Evolutionary conservation across 2,113 vertebrate genomes (phyloP).

Genomic region (Colinus virginianus): DNA sequence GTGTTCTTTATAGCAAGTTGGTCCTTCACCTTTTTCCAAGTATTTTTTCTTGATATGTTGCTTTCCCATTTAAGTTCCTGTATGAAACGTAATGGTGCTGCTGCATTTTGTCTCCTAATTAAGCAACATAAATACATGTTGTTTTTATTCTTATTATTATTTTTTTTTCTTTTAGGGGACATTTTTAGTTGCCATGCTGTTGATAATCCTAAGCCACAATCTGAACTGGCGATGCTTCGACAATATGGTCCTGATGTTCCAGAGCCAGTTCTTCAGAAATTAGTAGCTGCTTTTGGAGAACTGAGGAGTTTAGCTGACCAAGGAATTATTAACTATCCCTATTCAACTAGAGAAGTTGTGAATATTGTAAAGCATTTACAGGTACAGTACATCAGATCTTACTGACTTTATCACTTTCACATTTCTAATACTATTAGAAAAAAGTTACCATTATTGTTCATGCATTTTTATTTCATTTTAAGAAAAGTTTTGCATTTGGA

Average conservation of each 20-base stretch:
- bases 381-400: constrained; percentile 73
- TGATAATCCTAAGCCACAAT: constrained; percentile 93
- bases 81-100: neutral
- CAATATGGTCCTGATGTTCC: constrained; percentile 93
- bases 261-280: constrained; percentile 85
- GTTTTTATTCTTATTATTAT: neutral
- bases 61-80: neutral
- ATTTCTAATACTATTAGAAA: neutral
- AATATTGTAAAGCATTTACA: constrained; percentile 97
- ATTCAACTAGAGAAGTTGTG: constrained; percentile 97
- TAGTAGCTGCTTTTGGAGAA: constrained; percentile 95
- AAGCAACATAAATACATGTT: neutral
- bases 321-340: constrained; percentile 96
- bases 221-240: constrained; percentile 93
- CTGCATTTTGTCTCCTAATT: neutral
- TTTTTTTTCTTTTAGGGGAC: constrained; percentile 82
- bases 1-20: neutral
- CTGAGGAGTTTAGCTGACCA: constrained; percentile 93
- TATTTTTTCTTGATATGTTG: neutral
- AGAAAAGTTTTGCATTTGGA: neutral
- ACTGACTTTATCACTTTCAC: neutral
- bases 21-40: neutral
- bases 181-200: constrained; percentile 98
- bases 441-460: neutral
- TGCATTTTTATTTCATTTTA: neutral